Evolutionary conservation across 2,888 invertebrate genomes (phyloP), one percentile per base, ranked within the genome.

Genomic region (Gandaritis pyraliata): DNA sequence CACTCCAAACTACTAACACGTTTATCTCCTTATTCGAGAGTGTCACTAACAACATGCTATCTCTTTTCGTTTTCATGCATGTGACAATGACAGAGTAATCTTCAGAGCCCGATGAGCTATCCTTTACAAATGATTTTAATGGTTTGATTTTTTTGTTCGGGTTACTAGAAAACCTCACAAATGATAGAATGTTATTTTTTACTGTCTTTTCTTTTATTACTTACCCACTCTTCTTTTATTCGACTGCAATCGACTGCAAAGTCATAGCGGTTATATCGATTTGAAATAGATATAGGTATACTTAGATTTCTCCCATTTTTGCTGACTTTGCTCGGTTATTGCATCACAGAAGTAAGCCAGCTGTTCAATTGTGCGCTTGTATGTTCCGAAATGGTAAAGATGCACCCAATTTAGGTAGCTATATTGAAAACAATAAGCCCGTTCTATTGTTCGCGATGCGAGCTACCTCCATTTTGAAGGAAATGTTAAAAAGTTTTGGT

Each of bases 381-480:
- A 66, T 65, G 65, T 58, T 60, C 52, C 23, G 13, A 55, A 62
- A 54, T 68, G 68, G 49, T 54, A 55, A 59, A 66, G 62, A 74
- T 77, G 77, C 75, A 75, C 74, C 71, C 78, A 76, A 77, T 83
- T 79, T 78, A 69, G 66, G 72, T 74, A n/a, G n/a, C n/a, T n/a
- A 80, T 80, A 85, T 82, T 80, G 78, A 66, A 74, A 73, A 75
- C 75, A 75, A 74, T 77, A 73, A 72, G 70, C 61, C 60, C 56
- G 51, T 60, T 61, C 57, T 61, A 66, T 69, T 69, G 68, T 54
- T 69, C 67, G 67, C 61, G 45, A 18, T 53, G 54, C 13, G 18
- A 58, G 30, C 39, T 48, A 29, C 46, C 68, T 66, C 67, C 64
- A 66, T 71, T 72, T 70, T 58, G 65, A 60, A 65, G 65, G 58